Evolutionary conservation across 2,113 vertebrate species (phyloP), one percentile per base, ranked within the genome.

Genomic region (Pluvialis apricaria): DNA sequence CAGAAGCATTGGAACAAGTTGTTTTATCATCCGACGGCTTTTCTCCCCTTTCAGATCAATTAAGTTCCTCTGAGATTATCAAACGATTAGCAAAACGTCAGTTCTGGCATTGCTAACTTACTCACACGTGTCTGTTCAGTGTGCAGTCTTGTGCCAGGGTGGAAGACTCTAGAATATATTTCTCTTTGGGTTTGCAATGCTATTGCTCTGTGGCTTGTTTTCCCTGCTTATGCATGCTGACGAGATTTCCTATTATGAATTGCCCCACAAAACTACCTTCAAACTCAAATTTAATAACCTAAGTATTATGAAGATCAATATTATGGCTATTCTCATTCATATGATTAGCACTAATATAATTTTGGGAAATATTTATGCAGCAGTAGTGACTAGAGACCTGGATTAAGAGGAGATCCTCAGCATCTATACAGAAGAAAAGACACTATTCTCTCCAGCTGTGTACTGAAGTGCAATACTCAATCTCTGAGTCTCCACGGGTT

Each of bases 271-370:
- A 94, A 91, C 89, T 91, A 94, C 92, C 86, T 95, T 91, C 89
- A 95, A 97, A 95, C 86, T 94, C 84, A 95, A 95, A 97, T 93
- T 92, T 96, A 96, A 97, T 97, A 95, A 95, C 89, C 81, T 62
- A 93, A 95, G 91, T 82, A 91, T 95, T 94, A 97, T 77, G 89
- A 96, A 94, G 94, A 96, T 95, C 95, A 97, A 97, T 95, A 96
- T 95, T 87, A 89, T 66, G 91, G 73, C 91, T 95, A 87, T 87
- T 95, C 83, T 91, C 87, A 95, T 94, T 97, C 96, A 90, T 90
- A 91, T 91, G 94, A 97, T 96, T 97, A 95, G 78, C 82, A 70
- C 82, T 91, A 90, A 97, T 94, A 87, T 90, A 86, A 96, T 95
- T 95, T 87, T 8, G 58, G 77, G 65, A 90, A 92, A 92, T 92